Conservation (phyloP, 1,140 invertebrate genomes). For the Yoshiicerus persimilis region DNA sequence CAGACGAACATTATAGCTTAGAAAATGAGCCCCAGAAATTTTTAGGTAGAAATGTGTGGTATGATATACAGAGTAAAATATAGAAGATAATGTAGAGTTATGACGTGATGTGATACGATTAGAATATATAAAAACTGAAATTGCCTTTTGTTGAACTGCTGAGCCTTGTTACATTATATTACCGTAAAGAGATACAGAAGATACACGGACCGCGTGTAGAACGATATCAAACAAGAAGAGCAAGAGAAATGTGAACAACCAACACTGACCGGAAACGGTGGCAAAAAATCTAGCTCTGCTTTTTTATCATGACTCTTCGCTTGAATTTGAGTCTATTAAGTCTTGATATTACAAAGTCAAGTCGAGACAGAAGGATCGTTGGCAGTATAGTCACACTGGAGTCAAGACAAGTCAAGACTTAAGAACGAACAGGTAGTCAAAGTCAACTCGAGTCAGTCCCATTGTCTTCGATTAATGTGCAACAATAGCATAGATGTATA, state of each 20-base stretch:
- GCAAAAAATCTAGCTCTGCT: conserved; percentile 20
- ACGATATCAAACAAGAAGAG: neutral
- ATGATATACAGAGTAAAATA: neutral
- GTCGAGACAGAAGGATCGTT: neutral
- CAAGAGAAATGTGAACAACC: conserved; percentile 20
- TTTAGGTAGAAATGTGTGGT: neutral
- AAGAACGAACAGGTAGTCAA: neutral
- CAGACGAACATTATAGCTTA: too few relatives aligned
- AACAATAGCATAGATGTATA: neutral
- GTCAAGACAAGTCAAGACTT: neutral
- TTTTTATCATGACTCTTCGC: neutral
- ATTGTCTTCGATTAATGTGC: neutral
- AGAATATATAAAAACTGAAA: neutral
- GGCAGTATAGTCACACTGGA: conserved; percentile 9
- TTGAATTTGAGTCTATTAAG: neutral
- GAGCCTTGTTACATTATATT: neutral
- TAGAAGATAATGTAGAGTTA: neutral
- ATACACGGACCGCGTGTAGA: neutral
- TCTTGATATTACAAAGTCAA: neutral
- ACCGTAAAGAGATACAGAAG: neutral
- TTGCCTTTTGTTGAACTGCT: neutral
- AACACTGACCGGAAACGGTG: conserved; percentile 26
- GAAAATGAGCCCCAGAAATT: neutral
- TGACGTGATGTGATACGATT: neutral
- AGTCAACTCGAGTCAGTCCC: neutral